These are phyloP conservation scores for Paguma larvata DNA, from an alignment of 2,797 vertebrate genomes.

Conservation along the genomic window DNA sequence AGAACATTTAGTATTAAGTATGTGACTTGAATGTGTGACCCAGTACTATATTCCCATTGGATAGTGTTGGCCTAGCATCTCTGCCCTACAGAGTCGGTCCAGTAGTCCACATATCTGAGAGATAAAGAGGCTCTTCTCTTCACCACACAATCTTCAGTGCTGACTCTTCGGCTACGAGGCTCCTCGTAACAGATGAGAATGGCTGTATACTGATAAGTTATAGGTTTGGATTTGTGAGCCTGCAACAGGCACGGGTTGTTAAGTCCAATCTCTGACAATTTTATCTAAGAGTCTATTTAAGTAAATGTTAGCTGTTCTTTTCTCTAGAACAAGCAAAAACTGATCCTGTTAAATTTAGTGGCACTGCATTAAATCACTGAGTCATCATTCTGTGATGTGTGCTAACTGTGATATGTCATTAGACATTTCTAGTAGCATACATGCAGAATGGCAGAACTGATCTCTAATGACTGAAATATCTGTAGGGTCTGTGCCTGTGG, in stretches of 20 bases:
- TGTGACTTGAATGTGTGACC: background rate
- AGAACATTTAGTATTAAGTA: background rate
- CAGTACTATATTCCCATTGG: background rate
- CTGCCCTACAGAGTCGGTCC: background rate
- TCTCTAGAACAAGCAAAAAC: constrained; percentile 55
- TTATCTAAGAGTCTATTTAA: constrained; percentile 45
- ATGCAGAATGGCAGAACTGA: constrained; percentile 6
- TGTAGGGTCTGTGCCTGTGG: constrained; percentile 11
- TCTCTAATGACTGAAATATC: constrained; percentile 16
- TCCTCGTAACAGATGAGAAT: background rate
- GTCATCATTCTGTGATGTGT: constrained; percentile 31
- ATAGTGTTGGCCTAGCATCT: background rate
- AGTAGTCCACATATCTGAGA: background rate
- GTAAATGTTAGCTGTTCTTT: constrained; percentile 47
- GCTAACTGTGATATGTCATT: background rate
- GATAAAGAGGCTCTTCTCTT: background rate
- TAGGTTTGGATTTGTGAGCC: constrained; percentile 11
- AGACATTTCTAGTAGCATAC: constrained; percentile 54
- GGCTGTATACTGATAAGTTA: background rate
- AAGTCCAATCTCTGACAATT: background rate
- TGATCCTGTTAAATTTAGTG: background rate
- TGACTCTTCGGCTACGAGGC: background rate
- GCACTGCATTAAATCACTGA: constrained; percentile 59
- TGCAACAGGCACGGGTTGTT: background rate
- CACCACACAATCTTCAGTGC: background rate